Conservation (phyloP, 2,797 vertebrate species). For the Anas acuta region DNA sequence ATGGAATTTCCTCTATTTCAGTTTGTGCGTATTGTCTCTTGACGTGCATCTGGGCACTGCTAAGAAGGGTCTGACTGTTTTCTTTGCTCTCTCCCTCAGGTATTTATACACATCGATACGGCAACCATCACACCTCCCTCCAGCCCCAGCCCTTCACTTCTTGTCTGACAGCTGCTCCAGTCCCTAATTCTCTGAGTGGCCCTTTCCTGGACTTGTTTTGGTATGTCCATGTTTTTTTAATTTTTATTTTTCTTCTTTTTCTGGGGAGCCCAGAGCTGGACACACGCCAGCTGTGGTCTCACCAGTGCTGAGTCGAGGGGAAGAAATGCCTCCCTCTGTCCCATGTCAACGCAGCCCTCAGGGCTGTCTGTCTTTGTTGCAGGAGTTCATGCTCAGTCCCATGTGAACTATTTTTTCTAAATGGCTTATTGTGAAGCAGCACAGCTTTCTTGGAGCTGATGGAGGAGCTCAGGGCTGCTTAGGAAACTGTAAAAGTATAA, state of each 20-base stretch:
- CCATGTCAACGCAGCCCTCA: no score
- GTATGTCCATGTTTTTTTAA: neutral
- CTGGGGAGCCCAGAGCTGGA: no score
- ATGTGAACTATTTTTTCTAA: neutral
- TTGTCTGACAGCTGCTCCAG: neutral
- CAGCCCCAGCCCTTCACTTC: neutral
- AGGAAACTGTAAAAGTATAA: neutral
- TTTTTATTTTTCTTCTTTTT: no score
- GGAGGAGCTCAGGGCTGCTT: neutral
- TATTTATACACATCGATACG: neutral
- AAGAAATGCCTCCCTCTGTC: no score
- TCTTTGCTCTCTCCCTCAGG: neutral
- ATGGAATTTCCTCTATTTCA: no score
- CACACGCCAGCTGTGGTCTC: no score
- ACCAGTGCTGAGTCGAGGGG: no score
- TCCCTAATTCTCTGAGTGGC: neutral
- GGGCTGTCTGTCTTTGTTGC: no score
- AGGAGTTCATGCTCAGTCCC: no score
- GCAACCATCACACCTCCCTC: neutral
- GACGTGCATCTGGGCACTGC: neutral
- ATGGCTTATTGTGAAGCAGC: neutral
- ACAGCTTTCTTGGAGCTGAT: neutral
- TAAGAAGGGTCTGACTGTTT: neutral
- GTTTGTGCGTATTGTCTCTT: neutral
- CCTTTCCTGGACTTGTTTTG: neutral